Percentiles rank a stretch among this genome's conserved stretches.
Conservation (phyloP, 1,140 invertebrate species). For the Portunus trituberculatus region DNA sequence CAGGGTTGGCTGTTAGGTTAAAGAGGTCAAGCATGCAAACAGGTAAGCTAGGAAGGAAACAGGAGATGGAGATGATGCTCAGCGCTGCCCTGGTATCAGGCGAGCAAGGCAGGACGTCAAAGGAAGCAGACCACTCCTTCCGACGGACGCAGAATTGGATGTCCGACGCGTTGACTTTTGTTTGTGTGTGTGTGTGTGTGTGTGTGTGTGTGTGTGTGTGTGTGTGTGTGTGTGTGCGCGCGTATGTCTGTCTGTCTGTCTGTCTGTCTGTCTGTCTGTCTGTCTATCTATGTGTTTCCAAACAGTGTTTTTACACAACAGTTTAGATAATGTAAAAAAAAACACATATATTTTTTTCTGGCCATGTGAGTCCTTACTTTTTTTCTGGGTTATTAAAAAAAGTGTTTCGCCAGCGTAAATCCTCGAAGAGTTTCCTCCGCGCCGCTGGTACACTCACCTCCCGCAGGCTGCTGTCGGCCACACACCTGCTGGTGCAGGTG, state of each 20-base stretch:
- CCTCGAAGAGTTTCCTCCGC: background rate
- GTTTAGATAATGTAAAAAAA: too few species aligned
- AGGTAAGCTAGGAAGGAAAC: too few species aligned
- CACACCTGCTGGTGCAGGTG: background rate
- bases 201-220: constrained; percentile 38
- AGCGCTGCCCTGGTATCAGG: too few species aligned
- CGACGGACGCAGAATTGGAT: too few species aligned
- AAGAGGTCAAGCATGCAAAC: too few species aligned
- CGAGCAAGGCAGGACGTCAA: too few species aligned
- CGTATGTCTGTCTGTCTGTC: constrained; percentile 26
- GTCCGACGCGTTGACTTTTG: background rate
- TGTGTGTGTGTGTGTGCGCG: constrained; percentile 33
- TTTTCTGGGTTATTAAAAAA: background rate
- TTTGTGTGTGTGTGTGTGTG: constrained; percentile 52
- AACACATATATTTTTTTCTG: too few species aligned
- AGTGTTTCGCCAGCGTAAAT: background rate
- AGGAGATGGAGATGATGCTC: too few species aligned
- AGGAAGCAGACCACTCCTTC: too few species aligned
- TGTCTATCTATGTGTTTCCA: too few species aligned
- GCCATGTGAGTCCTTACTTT: background rate
- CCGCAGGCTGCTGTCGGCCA: background rate
- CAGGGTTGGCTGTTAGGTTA: too few species aligned
- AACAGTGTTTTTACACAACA: too few species aligned
- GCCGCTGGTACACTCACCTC: background rate
- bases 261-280: background rate